Evolutionary conservation across 2,797 vertebrate genomes (phyloP), one percentile per base, ranked within the genome.

Genomic region (Crocodylus rhombifer): DNA sequence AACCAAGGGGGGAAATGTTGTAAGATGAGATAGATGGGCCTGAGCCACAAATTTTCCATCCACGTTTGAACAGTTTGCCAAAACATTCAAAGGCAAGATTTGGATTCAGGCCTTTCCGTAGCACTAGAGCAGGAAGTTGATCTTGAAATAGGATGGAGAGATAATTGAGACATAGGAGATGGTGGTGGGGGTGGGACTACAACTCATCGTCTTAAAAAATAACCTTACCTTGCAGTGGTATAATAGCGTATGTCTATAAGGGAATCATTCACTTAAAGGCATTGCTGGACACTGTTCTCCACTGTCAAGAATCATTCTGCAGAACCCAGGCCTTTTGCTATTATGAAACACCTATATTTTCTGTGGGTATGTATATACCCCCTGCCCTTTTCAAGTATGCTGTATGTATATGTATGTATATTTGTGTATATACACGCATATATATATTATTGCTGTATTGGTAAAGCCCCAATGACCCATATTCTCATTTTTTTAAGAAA

Each of bases 1-100:
- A 87, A 36, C 63, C 76, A 94, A 93, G 67, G 71, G 63, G 80
- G 82, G 55, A 10, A 36, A 82, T 78, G 78, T 94, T 93, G 74
- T 93, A 84, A 77, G 67, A 65, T 58, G 83, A 64, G 2, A 2
- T 26, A 64, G 2, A 2, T 26, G 77, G 42, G 75, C 89, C 87
- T 89, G 92, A 94, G 84, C 30, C 12, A n/a, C 23, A 36, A 83
- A 28, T 12, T 74, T 92, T 80, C 89, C 63, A 73, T 91, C 58
- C 20, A 4, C 14, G 77, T 74, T 78, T 3, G 7, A 74, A 1
- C 16, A n/a, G 21, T 13, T 75, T 89, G 76, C 84, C 51, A 82
- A 58, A 91, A 84, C 77, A n/a, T 51, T 82, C 0, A 0, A 61
- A 63, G 64, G 36, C n/a, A 42, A 84, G 60, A 63, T 91, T 65